phyloP scores from a whole-genome alignment of 1,140 invertebrate species.

The Papilio xuthus region DNA sequence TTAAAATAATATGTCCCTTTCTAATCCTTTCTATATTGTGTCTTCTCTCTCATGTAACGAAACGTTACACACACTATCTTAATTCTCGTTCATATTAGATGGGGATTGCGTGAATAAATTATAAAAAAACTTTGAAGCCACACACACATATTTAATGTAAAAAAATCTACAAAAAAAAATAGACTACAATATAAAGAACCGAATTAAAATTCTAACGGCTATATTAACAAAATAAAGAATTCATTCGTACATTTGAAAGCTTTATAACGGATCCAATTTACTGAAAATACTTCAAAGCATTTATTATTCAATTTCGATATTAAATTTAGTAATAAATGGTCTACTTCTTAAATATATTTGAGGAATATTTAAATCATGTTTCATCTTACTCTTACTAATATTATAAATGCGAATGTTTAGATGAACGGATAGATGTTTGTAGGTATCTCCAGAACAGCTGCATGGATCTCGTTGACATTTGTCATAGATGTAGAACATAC shows the following conservation, averaged over 20 bases:
- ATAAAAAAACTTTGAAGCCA: background rate
- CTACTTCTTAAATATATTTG: background rate
- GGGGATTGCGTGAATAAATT: too few relatives aligned
- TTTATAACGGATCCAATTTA: background rate
- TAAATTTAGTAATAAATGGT: background rate
- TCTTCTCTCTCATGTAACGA: background rate
- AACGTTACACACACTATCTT: too few relatives aligned
- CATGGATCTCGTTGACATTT: too few relatives aligned
- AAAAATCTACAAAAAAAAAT: background rate
- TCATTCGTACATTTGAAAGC: background rate
- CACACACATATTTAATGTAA: background rate
- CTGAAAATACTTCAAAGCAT: background rate
- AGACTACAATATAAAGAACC: background rate
- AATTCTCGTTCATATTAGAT: too few relatives aligned
- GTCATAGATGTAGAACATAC: too few relatives aligned
- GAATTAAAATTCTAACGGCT: background rate
- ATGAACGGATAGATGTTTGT: too few relatives aligned
- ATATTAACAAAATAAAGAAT: background rate
- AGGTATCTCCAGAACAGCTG: too few relatives aligned
- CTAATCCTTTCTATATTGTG: background rate
- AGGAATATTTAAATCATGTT: background rate
- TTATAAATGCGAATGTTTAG: too few relatives aligned
- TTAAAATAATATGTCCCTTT: too few relatives aligned
- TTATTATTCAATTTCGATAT: background rate
- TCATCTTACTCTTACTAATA: too few relatives aligned